A percentile compares a stretch with the other conserved stretches of the same genome.
These are phyloP conservation scores for Cebuella pygmaea DNA, from an alignment of 2,797 vertebrate genomes.

Conservation along the genomic window DNA sequence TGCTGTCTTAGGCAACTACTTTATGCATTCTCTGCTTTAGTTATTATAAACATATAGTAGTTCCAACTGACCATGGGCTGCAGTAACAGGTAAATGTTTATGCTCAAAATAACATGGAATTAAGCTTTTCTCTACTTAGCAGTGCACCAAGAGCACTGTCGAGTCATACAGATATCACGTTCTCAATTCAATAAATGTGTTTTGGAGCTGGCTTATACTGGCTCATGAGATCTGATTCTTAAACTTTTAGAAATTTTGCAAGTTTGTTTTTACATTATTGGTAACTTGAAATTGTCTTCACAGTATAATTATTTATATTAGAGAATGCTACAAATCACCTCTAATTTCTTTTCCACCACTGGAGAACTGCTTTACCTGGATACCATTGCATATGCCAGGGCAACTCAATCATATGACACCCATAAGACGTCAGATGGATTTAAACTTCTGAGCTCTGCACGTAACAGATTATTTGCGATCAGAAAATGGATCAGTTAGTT, in stretches of 20 bases:
- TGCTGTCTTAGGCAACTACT: not conserved
- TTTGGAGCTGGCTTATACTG: not conserved
- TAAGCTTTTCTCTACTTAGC: not conserved
- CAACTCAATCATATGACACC: conserved; percentile 43
- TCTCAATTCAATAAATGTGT: not conserved
- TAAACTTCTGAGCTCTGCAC: conserved; percentile 61
- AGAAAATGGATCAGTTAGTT: conserved; percentile 58
- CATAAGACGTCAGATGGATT: conserved; percentile 49
- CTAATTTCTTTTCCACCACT: not conserved
- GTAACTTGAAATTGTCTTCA: not conserved
- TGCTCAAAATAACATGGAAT: not conserved
- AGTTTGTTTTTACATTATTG: not conserved
- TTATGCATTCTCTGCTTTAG: not conserved
- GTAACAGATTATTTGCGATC: conserved; percentile 68
- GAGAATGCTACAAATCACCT: not conserved
- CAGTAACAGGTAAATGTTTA: not conserved
- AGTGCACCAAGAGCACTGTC: not conserved
- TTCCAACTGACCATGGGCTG: not conserved
- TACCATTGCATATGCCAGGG: not conserved
- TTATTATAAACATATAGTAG: not conserved
- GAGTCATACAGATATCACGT: not conserved
- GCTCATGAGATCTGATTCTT: not conserved
- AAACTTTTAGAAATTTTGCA: not conserved
- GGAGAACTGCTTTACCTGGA: not conserved
- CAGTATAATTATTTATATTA: not conserved